These are phyloP conservation scores for Aphyosemion australe DNA, from an alignment of 2,113 vertebrate species.

Conservation along the genomic window DNA sequence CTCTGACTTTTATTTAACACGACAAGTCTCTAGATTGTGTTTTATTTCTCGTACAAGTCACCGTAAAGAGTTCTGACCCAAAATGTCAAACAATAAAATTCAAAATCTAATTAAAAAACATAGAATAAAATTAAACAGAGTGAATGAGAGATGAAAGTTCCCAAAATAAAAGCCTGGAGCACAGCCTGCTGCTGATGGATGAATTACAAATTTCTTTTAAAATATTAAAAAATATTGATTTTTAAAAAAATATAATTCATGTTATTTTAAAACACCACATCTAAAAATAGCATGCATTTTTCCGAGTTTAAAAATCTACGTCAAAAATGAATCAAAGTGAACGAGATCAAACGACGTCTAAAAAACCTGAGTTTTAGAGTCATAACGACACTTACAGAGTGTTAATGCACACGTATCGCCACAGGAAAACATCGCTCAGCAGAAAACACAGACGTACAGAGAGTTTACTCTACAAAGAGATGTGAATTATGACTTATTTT, in stretches of 20 bases:
- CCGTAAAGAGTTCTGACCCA: conserved; percentile 13
- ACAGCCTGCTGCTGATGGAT: conserved; percentile 21
- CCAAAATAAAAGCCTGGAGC: conserved; percentile 42
- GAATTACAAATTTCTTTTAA: conserved; percentile 13
- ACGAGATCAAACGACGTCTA: conserved; percentile 6
- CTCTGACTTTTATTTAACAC: conserved; percentile 31
- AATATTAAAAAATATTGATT: conserved; percentile 14
- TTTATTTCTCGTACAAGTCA: conserved; percentile 25
- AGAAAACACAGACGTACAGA: conserved; percentile 33
- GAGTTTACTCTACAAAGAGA: conserved; percentile 29
- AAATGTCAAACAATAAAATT: conserved; percentile 11
- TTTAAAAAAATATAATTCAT: conserved; percentile 10
- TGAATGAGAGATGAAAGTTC: conserved; percentile 13
- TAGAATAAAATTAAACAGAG: conserved; percentile 4
- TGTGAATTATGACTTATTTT: conserved; percentile 26
- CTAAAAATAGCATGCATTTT: conserved; percentile 22
- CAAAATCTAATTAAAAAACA: conserved; percentile 25
- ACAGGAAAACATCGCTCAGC: conserved; percentile 28
- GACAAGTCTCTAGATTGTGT: conserved; percentile 7
- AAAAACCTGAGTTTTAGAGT: conserved; percentile 4
- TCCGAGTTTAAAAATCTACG: conserved; percentile 22
- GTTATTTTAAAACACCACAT: conserved; percentile 16
- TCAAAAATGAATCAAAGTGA: conserved; percentile 18
- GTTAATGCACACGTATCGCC: conserved; percentile 34
- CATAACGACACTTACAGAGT: conserved; percentile 35